Percentiles rank a stretch among this genome's conserved stretches.
Conservation (phyloP, 2,113 vertebrate genomes). For the Onychorhynchus coronatus region DNA sequence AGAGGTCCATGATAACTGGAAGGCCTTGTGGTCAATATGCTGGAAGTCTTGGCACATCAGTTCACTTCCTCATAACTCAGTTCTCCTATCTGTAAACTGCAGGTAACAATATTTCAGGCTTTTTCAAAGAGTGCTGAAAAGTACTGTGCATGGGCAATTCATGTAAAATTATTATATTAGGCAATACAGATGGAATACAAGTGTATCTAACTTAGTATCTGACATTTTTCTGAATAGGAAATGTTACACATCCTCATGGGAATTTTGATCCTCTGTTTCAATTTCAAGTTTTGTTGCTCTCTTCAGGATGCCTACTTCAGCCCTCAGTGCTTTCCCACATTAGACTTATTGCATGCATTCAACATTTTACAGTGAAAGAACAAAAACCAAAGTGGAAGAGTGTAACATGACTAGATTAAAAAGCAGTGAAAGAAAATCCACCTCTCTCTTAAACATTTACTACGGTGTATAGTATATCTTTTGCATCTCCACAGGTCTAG, state of each 20-base stretch:
- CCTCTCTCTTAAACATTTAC: background rate
- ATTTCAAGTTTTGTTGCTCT: background rate
- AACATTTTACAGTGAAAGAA: background rate
- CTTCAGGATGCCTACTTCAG: background rate
- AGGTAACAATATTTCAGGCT: background rate
- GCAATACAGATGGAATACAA: background rate
- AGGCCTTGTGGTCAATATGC: background rate
- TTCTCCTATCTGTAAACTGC: background rate
- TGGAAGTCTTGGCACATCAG: background rate
- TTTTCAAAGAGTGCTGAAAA: background rate
- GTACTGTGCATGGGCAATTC: background rate
- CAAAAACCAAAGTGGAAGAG: background rate
- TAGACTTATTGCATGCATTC: background rate
- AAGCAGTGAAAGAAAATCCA: slow-evolving; percentile 34
- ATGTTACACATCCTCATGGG: background rate
- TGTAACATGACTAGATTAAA: slow-evolving; percentile 31
- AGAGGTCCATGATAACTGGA: background rate
- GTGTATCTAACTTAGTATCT: background rate
- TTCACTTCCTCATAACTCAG: background rate
- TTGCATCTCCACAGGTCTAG: background rate
- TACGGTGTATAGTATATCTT: background rate
- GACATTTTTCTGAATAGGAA: background rate
- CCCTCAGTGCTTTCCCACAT: background rate
- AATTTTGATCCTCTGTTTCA: background rate
- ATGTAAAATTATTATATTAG: background rate